phyloP scores from a whole-genome alignment of 1,140 invertebrate genomes.

The Trialeurodes vaporariorum region DNA sequence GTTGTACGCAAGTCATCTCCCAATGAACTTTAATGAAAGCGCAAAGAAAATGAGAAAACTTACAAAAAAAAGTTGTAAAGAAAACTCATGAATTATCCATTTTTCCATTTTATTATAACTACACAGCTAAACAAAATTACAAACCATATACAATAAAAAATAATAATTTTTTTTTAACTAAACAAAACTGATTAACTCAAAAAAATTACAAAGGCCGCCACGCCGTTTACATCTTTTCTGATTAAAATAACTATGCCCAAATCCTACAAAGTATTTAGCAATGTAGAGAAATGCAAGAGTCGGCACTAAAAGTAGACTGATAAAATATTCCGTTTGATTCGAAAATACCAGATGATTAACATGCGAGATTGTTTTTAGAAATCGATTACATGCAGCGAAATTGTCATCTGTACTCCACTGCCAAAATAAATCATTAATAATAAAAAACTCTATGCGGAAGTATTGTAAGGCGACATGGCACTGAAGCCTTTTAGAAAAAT shows the following conservation, averaged over 20 bases:
- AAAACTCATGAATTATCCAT: not conserved
- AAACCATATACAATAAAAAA: not conserved
- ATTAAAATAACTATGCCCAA: not conserved
- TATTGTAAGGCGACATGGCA: not conserved
- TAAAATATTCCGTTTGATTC: not conserved
- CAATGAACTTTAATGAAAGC: too few relatives aligned
- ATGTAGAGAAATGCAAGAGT: not conserved
- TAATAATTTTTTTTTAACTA: not conserved
- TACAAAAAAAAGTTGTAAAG: not conserved
- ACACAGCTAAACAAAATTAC: not conserved
- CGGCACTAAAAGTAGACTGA: not conserved
- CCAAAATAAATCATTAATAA: too few relatives aligned
- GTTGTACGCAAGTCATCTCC: too few relatives aligned
- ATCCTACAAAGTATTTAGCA: not conserved
- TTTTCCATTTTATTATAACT: not conserved
- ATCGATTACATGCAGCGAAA: too few relatives aligned
- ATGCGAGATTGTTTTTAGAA: too few relatives aligned
- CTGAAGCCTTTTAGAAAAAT: not conserved
- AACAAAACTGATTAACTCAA: not conserved
- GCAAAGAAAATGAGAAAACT: too few relatives aligned
- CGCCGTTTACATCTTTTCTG: not conserved
- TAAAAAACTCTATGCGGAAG: not conserved
- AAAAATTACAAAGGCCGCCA: not conserved
- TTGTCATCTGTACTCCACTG: too few relatives aligned
- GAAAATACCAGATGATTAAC: too few relatives aligned